Evolutionary conservation across 2,797 vertebrate species (phyloP).

Genomic region (Eutrigla gurnardus): DNA sequence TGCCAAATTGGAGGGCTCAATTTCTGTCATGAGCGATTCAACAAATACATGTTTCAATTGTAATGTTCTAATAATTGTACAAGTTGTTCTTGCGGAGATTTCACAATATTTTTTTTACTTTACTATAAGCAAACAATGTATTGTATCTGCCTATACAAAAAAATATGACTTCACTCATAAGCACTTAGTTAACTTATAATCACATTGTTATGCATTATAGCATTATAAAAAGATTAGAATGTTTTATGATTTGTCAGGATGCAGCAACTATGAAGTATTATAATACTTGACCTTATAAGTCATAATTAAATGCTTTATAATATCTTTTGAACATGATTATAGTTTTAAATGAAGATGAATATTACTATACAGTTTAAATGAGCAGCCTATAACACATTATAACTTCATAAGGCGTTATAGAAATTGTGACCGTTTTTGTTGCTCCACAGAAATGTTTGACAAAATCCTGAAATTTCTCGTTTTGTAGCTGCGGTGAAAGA

Average conservation of each 20-base stretch:
- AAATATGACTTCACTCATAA: too few species aligned
- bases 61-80: too few species aligned
- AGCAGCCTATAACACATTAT: background rate
- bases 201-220: background rate
- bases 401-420: background rate
- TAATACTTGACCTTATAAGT: background rate
- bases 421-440: background rate
- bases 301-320: background rate
- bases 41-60: too few species aligned
- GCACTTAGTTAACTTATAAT: background rate
- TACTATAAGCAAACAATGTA: too few species aligned
- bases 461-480: background rate
- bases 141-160: too few species aligned
- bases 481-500: constrained; percentile 92
- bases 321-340: background rate
- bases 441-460: background rate
- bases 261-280: background rate
- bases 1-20: too few species aligned
- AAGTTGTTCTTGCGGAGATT: too few species aligned
- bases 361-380: background rate
- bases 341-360: background rate
- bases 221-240: background rate
- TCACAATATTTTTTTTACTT: too few species aligned
- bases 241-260: background rate
- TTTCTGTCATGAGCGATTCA: too few species aligned